A percentile compares a stretch with the other conserved stretches of the same genome.
phyloP scores from a whole-genome alignment of 2,113 vertebrate species.

The Lutjanus erythropterus region DNA sequence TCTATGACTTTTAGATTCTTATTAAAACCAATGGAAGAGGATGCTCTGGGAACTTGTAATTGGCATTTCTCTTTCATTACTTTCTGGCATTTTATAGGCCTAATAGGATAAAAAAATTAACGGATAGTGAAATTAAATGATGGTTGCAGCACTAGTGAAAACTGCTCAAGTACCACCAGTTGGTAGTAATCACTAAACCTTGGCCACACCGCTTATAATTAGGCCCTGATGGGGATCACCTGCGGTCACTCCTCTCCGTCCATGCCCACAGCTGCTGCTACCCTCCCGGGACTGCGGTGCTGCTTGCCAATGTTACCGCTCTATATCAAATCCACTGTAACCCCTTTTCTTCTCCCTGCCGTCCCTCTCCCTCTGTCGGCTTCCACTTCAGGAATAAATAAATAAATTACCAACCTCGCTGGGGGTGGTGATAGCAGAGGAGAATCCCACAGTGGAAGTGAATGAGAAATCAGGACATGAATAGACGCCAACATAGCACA shows the following conservation, averaged over 20 bases:
- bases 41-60: too few relatives aligned
- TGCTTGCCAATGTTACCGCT: neutral
- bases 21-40: neutral
- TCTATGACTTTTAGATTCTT: neutral
- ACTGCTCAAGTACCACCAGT: neutral
- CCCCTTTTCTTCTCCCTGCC: neutral
- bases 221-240: slow-evolving; percentile 29
- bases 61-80: neutral
- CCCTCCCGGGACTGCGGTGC: slow-evolving; percentile 1
- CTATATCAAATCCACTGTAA: slow-evolving; percentile 6
- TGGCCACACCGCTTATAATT: slow-evolving; percentile 14
- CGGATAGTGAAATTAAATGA: neutral
- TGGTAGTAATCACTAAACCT: neutral
- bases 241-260: neutral
- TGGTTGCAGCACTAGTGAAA: neutral
- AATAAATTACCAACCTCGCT: slow-evolving; percentile 41
- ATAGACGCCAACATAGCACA: too few relatives aligned
- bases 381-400: slow-evolving; percentile 59
- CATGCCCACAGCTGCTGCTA: neutral
- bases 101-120: neutral
- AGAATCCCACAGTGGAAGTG: slow-evolving; percentile 31
- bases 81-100: neutral
- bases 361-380: slow-evolving; percentile 1
- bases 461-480: slow-evolving; percentile 25
- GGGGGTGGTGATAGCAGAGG: slow-evolving; percentile 34